These are phyloP conservation scores for Erpornis zantholeuca DNA, from an alignment of 2,113 vertebrate species.

Conservation along the genomic window DNA sequence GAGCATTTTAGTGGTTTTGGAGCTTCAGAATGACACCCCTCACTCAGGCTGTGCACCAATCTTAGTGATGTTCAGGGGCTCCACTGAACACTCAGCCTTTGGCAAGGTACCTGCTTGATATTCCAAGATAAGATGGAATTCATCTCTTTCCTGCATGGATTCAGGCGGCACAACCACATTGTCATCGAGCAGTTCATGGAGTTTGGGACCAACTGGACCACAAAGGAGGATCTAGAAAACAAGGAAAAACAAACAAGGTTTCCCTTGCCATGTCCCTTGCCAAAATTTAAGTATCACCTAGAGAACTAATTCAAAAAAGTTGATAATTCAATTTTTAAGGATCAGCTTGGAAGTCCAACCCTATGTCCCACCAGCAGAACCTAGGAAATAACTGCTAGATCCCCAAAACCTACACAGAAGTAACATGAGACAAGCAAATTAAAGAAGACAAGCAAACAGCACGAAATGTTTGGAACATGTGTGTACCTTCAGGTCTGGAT, in stretches of 20 bases:
- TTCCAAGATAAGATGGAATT: slow-evolving; percentile 96
- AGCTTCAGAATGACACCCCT: not conserved
- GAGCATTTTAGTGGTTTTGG: not conserved
- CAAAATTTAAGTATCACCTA: not conserved
- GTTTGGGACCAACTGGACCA: slow-evolving; percentile 93
- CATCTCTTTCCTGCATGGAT: slow-evolving; percentile 90
- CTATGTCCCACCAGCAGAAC: not conserved
- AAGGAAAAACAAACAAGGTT: not conserved
- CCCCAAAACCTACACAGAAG: not conserved
- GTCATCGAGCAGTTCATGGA: slow-evolving; percentile 92
- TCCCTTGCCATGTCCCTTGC: not conserved
- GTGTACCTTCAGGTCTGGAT: slow-evolving; percentile 86
- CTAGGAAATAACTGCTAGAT: not conserved
- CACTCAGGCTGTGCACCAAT: not conserved
- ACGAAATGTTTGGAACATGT: not conserved
- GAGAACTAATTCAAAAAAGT: not conserved
- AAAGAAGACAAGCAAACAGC: not conserved
- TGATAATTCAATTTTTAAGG: not conserved
- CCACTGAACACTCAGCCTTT: not conserved
- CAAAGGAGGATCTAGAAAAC: slow-evolving; percentile 87
- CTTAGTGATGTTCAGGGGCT: not conserved
- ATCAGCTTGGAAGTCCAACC: not conserved
- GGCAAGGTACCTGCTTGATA: slow-evolving; percentile 87
- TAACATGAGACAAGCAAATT: not conserved
- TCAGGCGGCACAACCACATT: slow-evolving; percentile 89